A percentile compares a stretch with the other conserved stretches of the same genome.
Evolutionary conservation across 2,888 invertebrate species (phyloP).

Genomic region (Halictus quadricinctus): DNA sequence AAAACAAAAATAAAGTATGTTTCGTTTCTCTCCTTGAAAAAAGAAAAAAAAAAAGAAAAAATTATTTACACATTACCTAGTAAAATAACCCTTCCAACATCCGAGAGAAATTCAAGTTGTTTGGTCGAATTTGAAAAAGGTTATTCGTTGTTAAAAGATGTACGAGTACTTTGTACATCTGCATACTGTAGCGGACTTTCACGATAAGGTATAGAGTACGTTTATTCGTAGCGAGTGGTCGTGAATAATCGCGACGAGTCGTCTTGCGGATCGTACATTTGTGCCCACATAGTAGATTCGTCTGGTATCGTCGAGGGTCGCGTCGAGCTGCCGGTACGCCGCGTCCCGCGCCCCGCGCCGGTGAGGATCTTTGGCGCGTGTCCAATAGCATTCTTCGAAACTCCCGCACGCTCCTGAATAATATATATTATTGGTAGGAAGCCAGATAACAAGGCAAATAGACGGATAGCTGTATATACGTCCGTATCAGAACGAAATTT

Average conservation of each 20-base stretch:
- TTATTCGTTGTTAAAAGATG: too few relatives aligned
- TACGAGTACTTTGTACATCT: too few relatives aligned
- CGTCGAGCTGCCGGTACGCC: slow-evolving; percentile 12
- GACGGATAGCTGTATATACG: slow-evolving; percentile 16
- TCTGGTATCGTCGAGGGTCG: slow-evolving; percentile 42
- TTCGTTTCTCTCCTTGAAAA: too few relatives aligned
- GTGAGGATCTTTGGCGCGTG: slow-evolving; percentile 61
- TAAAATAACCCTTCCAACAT: too few relatives aligned
- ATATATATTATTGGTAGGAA: slow-evolving; percentile 50
- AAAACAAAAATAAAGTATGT: too few relatives aligned
- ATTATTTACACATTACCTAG: too few relatives aligned
- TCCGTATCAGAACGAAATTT: background rate
- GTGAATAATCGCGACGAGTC: slow-evolving; percentile 60
- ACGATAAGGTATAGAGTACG: slow-evolving; percentile 12
- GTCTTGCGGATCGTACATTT: slow-evolving; percentile 39
- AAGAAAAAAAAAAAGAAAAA: too few relatives aligned
- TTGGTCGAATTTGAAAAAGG: too few relatives aligned
- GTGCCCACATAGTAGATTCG: slow-evolving; percentile 24
- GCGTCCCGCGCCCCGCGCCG: slow-evolving; percentile 20
- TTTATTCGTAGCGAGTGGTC: slow-evolving; percentile 59
- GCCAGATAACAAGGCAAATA: slow-evolving; percentile 29
- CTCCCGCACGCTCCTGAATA: slow-evolving; percentile 55
- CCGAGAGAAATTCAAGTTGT: too few relatives aligned
- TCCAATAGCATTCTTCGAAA: slow-evolving; percentile 62
- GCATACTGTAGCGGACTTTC: background rate